Conservation (phyloP, 35 echinoderm and acorn worm genomes). For the Chiridota heheva region DNA sequence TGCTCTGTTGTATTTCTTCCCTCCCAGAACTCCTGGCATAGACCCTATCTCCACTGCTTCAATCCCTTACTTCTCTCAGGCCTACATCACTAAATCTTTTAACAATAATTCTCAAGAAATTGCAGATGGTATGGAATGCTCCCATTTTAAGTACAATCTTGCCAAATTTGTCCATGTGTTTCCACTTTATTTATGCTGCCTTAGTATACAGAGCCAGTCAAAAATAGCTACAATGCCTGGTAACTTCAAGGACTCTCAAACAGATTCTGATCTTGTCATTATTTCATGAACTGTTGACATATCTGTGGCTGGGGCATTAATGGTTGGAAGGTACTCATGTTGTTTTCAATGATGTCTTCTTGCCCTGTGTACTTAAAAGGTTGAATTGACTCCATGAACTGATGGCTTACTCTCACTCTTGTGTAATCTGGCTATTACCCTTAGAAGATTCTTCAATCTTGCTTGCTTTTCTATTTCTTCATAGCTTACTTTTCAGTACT, state of each 20-base stretch:
- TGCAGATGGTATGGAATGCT: not conserved
- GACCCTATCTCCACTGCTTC: not conserved
- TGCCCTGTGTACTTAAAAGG: no score
- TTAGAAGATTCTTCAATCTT: no score
- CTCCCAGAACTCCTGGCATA: no score
- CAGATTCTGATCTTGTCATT: not conserved
- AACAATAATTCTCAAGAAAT: not conserved
- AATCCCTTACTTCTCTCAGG: not conserved
- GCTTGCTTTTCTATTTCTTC: no score
- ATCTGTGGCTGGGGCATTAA: constrained; percentile 28
- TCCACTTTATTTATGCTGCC: not conserved
- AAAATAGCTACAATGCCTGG: constrained; percentile 1
- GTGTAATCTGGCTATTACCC: no score
- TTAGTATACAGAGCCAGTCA: not conserved
- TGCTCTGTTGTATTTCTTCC: constrained; percentile 1
- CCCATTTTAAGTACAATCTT: constrained; percentile 2
- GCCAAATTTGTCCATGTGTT: not conserved
- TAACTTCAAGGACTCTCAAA: not conserved
- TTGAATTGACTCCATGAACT: no score
- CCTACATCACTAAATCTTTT: constrained; percentile 1
- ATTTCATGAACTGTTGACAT: constrained; percentile 28
- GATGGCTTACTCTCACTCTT: no score
- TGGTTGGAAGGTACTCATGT: no score
- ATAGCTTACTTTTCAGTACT: no score
- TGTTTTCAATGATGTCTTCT: no score